phyloP scores from a whole-genome alignment of 2,888 invertebrate genomes.

The Notocelia uddmanniana region DNA sequence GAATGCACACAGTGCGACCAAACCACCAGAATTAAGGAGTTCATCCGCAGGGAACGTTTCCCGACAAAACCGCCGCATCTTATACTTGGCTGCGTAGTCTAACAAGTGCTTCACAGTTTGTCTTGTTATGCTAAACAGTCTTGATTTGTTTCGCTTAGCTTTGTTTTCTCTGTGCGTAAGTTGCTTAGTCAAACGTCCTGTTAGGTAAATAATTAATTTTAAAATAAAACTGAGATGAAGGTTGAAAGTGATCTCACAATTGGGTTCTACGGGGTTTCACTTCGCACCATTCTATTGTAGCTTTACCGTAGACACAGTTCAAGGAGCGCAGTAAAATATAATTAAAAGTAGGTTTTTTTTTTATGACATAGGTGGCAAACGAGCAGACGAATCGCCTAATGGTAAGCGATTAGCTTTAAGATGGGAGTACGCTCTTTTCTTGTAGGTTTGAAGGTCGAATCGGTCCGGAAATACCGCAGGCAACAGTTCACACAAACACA shows the following conservation, averaged over 20 bases:
- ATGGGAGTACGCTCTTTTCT: too few relatives aligned
- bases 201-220: constrained; percentile 27
- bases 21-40: constrained; percentile 57
- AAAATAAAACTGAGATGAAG: constrained; percentile 26
- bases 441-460: too few relatives aligned
- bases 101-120: constrained; percentile 67
- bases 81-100: constrained; percentile 61
- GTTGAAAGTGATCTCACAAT: constrained; percentile 28
- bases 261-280: constrained; percentile 24
- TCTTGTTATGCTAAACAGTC: constrained; percentile 67
- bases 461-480: too few relatives aligned
- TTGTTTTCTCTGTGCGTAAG: constrained; percentile 57
- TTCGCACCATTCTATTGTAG: constrained; percentile 6
- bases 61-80: constrained; percentile 51
- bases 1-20: constrained; percentile 65
- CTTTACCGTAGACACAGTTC: constrained; percentile 9
- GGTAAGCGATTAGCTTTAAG: too few relatives aligned
- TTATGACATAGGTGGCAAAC: too few relatives aligned
- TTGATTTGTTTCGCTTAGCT: constrained; percentile 66
- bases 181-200: constrained; percentile 31
- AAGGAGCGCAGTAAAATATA: constrained; percentile 6
- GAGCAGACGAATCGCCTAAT: too few relatives aligned
- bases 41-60: constrained; percentile 51
- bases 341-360: too few relatives aligned
- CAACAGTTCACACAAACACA: too few relatives aligned